phyloP scores from a whole-genome alignment of 2,888 invertebrate genomes.

The Hirtodrosophila histrioides region DNA sequence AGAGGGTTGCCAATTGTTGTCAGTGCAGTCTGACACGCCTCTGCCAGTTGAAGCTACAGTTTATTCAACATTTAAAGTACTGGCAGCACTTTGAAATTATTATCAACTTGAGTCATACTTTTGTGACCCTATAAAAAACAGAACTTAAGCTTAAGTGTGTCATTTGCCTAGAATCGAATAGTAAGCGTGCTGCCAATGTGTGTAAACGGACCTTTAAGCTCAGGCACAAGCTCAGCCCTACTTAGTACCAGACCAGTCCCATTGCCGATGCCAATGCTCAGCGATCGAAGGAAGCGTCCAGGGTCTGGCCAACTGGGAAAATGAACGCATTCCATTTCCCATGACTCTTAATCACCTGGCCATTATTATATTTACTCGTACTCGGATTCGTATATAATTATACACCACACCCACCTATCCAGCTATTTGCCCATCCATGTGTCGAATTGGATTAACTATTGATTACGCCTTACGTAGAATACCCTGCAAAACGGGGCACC shows the following conservation, averaged over 20 bases:
- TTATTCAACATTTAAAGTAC: too few species aligned
- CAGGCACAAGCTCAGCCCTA: slow-evolving; percentile 25
- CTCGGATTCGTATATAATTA: slow-evolving; percentile 61
- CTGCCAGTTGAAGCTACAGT: too few species aligned
- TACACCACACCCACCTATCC: slow-evolving; percentile 59
- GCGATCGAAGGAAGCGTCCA: slow-evolving; percentile 24
- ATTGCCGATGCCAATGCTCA: slow-evolving; percentile 13
- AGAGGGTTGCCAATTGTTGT: too few species aligned
- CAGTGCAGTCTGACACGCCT: too few species aligned
- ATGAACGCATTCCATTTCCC: slow-evolving; percentile 74
- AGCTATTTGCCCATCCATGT: slow-evolving; percentile 50
- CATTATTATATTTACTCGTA: slow-evolving; percentile 74
- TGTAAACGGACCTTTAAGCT: slow-evolving; percentile 1
- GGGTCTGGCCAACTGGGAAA: slow-evolving; percentile 68
- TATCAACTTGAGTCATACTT: too few species aligned
- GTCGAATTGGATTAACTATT: slow-evolving; percentile 72
- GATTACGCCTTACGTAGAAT: slow-evolving; percentile 27
- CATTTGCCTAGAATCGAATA: too few species aligned
- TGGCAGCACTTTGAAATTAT: too few species aligned
- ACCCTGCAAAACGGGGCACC: slow-evolving; percentile 2
- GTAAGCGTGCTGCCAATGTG: too few species aligned
- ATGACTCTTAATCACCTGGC: slow-evolving; percentile 75
- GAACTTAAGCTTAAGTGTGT: too few species aligned
- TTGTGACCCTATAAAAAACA: too few species aligned
- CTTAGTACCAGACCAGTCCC: slow-evolving; percentile 25